Conservation (phyloP, 1,140 invertebrate species). For the Panagrolaimus sp. region DNA sequence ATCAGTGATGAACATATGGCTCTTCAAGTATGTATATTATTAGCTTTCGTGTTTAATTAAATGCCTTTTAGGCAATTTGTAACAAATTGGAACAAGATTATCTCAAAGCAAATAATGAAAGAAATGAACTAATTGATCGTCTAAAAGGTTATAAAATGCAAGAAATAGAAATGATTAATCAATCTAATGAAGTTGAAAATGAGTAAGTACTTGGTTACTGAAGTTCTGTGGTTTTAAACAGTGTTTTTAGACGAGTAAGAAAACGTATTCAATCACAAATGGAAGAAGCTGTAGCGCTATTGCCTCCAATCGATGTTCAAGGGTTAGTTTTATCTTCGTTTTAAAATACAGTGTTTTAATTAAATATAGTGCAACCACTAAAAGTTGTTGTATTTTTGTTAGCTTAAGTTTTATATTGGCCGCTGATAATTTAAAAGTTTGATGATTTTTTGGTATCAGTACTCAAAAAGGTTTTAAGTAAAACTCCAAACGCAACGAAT, state of each 20-base stretch:
- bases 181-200: conserved; percentile 4
- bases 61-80: no score
- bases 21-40: neutral
- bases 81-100: neutral
- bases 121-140: neutral
- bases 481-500: no score
- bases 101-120: neutral
- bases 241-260: conserved; percentile 1
- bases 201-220: neutral
- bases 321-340: no score
- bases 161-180: neutral
- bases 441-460: no score
- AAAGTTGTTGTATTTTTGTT: no score
- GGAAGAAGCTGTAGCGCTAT: neutral
- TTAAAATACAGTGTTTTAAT: no score
- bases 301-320: neutral
- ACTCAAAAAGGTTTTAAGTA: no score
- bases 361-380: no score
- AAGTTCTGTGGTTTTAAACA: neutral
- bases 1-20: neutral
- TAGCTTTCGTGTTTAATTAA: no score
- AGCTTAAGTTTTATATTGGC: no score
- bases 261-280: neutral
- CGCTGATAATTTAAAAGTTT: no score
- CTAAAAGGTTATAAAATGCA: neutral